Conservation (phyloP, 2,888 invertebrate species). For the Macrophya annulata region DNA sequence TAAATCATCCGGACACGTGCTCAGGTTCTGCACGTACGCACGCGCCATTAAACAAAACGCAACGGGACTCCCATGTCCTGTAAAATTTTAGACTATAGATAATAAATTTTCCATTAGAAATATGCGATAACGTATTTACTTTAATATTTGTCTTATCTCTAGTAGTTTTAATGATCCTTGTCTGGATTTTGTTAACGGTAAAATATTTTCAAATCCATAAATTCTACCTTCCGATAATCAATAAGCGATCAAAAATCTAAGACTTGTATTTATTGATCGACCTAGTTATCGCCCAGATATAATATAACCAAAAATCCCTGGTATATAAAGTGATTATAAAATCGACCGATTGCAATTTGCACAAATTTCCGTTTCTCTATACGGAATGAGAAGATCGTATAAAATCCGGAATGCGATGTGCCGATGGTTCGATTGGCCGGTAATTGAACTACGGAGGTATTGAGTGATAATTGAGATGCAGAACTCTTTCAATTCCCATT, state of each 20-base stretch:
- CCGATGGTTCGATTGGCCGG: constrained; percentile 5
- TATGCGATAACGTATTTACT: not conserved
- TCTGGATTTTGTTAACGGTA: not conserved
- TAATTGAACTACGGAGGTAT: constrained; percentile 6
- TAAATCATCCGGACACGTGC: constrained; percentile 54
- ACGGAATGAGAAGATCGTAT: not conserved
- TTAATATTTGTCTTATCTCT: not conserved
- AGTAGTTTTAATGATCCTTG: not conserved
- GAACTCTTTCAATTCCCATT: constrained; percentile 1
- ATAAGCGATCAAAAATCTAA: not conserved
- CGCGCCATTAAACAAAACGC: constrained; percentile 53
- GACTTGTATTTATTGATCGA: not conserved
- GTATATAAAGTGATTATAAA: not conserved
- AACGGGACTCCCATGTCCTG: constrained; percentile 12
- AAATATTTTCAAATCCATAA: not conserved
- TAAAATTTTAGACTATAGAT: not conserved
- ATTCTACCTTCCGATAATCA: not conserved
- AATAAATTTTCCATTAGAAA: constrained; percentile 15
- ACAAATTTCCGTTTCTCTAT: not conserved
- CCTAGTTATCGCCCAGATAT: not conserved
- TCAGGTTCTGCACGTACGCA: constrained; percentile 49
- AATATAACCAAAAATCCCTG: not conserved
- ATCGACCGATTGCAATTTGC: not conserved
- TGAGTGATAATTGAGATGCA: not conserved
- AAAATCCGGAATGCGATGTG: not conserved